Percentiles rank a stretch among this genome's conserved stretches.
These are phyloP conservation scores for Labroides dimidiatus DNA, from an alignment of 2,797 vertebrate genomes.

Conservation along the genomic window DNA sequence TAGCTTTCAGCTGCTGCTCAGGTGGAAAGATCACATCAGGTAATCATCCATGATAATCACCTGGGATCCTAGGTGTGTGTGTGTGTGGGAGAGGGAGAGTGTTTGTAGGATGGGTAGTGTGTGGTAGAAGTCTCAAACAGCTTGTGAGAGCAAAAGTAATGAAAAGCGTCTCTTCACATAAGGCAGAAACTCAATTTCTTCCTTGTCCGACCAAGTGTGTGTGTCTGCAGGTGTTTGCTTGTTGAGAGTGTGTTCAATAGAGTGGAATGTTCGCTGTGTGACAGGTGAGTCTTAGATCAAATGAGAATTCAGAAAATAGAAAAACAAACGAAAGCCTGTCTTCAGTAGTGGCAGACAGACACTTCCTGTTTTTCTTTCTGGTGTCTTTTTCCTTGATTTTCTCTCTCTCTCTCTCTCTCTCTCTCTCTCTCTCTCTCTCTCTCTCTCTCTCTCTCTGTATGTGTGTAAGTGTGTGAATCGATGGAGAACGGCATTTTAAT, in stretches of 20 bases:
- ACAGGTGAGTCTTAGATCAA: constrained; percentile 50
- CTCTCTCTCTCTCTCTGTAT: too few species aligned
- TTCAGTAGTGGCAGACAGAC: constrained; percentile 50
- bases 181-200: neutral
- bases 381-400: constrained; percentile 29
- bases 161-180: constrained; percentile 22
- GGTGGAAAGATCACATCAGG: constrained; percentile 81
- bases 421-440: too few species aligned
- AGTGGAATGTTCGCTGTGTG: constrained; percentile 32
- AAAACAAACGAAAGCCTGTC: constrained; percentile 59
- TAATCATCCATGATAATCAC: constrained; percentile 77
- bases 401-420: too few species aligned
- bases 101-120: constrained; percentile 10
- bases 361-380: constrained; percentile 21
- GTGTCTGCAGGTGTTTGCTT: constrained; percentile 4
- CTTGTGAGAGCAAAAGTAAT: constrained; percentile 23
- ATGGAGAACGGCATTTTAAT: constrained; percentile 80
- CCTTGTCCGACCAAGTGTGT: neutral
- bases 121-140: constrained; percentile 5
- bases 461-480: constrained; percentile 49
- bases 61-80: constrained; percentile 20
- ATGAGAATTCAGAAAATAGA: constrained; percentile 37
- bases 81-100: neutral
- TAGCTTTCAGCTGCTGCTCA: constrained; percentile 73
- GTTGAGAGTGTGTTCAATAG: constrained; percentile 10